Evolutionary conservation across 2,113 vertebrate genomes (phyloP).

Genomic region (Tychaedon coryphoeus): DNA sequence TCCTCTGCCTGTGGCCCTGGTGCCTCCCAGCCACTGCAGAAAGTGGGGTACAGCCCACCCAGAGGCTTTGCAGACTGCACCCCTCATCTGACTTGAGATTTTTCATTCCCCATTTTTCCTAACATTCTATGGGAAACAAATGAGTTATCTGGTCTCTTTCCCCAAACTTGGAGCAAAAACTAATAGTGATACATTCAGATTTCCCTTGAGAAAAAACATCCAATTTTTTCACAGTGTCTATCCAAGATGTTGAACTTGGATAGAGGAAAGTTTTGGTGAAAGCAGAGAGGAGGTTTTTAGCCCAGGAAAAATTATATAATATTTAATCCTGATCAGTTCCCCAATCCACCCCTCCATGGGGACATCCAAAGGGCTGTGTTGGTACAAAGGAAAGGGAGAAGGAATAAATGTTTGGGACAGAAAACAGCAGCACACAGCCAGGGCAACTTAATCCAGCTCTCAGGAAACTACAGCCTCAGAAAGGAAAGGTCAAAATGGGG

Average conservation of each 20-base stretch:
- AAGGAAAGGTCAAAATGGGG: constrained; percentile 32
- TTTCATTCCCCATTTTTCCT: neutral
- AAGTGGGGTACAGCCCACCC: neutral
- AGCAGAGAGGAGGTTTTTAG: neutral
- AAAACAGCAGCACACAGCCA: neutral
- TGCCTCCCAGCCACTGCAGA: neutral
- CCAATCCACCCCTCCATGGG: neutral
- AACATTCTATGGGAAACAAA: neutral
- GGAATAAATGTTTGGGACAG: neutral
- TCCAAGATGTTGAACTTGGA: constrained; percentile 19
- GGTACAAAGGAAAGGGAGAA: neutral
- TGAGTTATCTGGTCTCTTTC: neutral
- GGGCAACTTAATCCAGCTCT: constrained; percentile 29
- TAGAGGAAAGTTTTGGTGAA: constrained; percentile 12
- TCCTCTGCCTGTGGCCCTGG: neutral
- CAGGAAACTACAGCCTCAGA: neutral
- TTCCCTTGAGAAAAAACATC: constrained; percentile 16
- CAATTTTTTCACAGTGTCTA: neutral
- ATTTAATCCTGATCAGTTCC: neutral
- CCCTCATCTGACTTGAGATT: neutral
- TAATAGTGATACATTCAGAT: neutral
- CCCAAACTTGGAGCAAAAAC: neutral
- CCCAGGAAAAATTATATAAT: neutral
- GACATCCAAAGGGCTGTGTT: neutral
- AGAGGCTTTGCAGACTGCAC: neutral